Conservation (phyloP, 2,113 vertebrate species). For the Mormoops blainvillei region DNA sequence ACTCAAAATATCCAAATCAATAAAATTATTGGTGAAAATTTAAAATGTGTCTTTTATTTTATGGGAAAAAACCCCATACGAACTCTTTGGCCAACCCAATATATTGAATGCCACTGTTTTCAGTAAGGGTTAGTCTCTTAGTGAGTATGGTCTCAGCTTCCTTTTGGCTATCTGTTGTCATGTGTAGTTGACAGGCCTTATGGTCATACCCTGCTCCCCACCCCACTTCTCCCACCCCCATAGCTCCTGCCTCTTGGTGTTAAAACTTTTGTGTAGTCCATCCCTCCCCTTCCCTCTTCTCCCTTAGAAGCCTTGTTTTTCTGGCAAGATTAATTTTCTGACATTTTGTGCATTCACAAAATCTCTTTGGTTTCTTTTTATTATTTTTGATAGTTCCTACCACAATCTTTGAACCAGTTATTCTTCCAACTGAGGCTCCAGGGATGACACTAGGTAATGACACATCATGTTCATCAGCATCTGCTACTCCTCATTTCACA, state of each 20-base stretch:
- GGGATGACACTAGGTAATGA: slow-evolving; percentile 72
- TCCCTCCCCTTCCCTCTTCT: not conserved
- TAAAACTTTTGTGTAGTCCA: not conserved
- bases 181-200: not conserved
- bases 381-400: slow-evolving; percentile 56
- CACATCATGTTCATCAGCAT: not conserved
- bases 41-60: no score
- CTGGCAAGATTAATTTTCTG: not conserved
- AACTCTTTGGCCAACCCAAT: no score
- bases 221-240: not conserved
- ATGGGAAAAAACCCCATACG: no score
- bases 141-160: not conserved
- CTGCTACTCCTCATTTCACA: slow-evolving; percentile 36
- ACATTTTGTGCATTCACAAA: not conserved
- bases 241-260: not conserved
- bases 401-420: slow-evolving; percentile 66
- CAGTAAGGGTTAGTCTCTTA: not conserved
- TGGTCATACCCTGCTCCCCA: not conserved
- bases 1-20: no score
- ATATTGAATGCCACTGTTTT: not conserved
- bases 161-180: not conserved
- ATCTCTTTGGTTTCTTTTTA: slow-evolving; percentile 48
- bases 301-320: not conserved
- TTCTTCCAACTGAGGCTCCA: slow-evolving; percentile 68
- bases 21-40: no score